Conservation (phyloP, 2,797 vertebrate genomes). For the Manis pentadactyla region DNA sequence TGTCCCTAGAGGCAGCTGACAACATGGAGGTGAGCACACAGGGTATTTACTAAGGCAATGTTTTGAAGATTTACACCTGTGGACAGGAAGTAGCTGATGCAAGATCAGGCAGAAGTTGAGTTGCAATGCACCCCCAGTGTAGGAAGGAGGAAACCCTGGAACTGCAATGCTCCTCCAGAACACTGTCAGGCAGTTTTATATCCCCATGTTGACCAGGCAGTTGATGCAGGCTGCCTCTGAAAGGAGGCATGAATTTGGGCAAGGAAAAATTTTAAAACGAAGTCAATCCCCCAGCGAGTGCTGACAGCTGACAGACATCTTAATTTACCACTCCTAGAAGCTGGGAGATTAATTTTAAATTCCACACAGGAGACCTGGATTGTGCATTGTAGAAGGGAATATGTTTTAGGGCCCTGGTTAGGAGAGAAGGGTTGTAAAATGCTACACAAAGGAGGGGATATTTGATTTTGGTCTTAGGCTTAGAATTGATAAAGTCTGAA, state of each 20-base stretch:
- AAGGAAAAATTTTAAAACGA: not conserved
- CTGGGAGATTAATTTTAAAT: not conserved
- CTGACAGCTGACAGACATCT: not conserved
- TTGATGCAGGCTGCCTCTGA: not conserved
- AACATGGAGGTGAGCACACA: not conserved
- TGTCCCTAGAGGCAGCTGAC: not conserved
- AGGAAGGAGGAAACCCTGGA: not conserved
- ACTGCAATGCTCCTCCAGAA: not conserved
- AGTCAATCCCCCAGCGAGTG: not conserved
- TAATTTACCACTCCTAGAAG: not conserved
- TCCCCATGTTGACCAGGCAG: not conserved
- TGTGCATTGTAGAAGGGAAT: not conserved
- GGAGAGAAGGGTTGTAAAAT: not conserved
- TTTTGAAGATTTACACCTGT: not conserved
- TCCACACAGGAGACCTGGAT: not conserved
- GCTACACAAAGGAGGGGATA: not conserved
- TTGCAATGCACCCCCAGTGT: rapidly evolving
- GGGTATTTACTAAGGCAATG: not conserved
- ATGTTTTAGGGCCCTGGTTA: not conserved
- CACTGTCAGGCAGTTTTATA: not conserved
- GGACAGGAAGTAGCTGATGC: not conserved
- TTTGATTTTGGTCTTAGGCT: not conserved
- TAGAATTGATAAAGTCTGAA: not conserved
- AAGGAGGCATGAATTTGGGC: not conserved
- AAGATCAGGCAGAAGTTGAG: not conserved